These are phyloP conservation scores for Aromia moschata DNA, from an alignment of 2,888 invertebrate species.

Conservation along the genomic window DNA sequence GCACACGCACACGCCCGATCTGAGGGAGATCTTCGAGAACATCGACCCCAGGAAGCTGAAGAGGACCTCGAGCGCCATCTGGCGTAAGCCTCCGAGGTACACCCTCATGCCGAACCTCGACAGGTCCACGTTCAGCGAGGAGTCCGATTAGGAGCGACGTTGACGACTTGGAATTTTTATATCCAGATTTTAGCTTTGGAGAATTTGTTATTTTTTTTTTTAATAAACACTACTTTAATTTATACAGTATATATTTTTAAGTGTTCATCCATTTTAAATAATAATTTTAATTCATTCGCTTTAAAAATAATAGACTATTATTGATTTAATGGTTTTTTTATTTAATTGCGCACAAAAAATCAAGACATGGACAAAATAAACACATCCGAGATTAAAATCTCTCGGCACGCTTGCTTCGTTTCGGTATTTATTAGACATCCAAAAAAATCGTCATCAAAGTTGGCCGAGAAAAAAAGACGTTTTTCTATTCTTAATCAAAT, in stretches of 20 bases:
- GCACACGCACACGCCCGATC: slow-evolving; percentile 71
- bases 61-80: slow-evolving; percentile 78
- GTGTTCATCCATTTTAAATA: neutral
- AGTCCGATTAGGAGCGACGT: slow-evolving; percentile 10
- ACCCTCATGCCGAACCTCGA: slow-evolving; percentile 57
- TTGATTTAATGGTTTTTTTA: too few species aligned
- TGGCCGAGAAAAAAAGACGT: too few species aligned
- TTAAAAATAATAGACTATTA: too few species aligned
- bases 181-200: neutral
- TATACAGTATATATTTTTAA: neutral
- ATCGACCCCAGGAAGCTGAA: slow-evolving; percentile 73
- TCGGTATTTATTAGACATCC: too few species aligned
- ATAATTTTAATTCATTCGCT: too few species aligned
- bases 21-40: slow-evolving; percentile 73
- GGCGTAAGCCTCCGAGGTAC: slow-evolving; percentile 76
- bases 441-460: too few species aligned
- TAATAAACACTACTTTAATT: neutral
- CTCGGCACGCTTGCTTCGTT: too few species aligned
- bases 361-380: too few species aligned
- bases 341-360: too few species aligned
- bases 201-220: neutral
- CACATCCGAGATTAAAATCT: too few species aligned
- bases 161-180: neutral
- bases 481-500: too few species aligned
- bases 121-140: slow-evolving; percentile 2